Percentiles rank a stretch among this genome's conserved stretches.
Evolutionary conservation across 2,888 invertebrate genomes (phyloP).

Genomic region (Gasteruption jaculator): DNA sequence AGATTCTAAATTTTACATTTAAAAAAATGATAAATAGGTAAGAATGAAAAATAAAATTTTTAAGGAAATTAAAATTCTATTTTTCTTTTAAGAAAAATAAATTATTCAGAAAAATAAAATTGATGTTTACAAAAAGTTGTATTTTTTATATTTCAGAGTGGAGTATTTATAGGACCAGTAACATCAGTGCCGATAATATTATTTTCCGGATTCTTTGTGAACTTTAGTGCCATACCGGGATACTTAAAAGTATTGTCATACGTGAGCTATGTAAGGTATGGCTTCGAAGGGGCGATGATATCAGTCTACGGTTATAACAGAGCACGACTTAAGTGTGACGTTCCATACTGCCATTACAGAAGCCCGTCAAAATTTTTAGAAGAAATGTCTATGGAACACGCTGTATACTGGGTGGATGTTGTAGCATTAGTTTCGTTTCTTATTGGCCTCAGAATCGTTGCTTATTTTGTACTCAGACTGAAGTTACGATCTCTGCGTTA

Average conservation of each 20-base stretch:
- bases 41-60: no score
- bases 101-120: no score
- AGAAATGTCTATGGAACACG: constrained; percentile 77
- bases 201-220: constrained; percentile 93
- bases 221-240: constrained; percentile 83
- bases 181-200: constrained; percentile 87
- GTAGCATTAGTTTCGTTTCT: constrained; percentile 78
- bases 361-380: constrained; percentile 78
- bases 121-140: neutral
- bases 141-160: constrained; percentile 51
- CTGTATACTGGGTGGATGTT: constrained; percentile 76
- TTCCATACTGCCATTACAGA: constrained; percentile 79
- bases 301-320: constrained; percentile 87
- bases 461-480: constrained; percentile 79
- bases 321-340: constrained; percentile 75
- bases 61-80: no score
- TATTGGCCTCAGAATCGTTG: constrained; percentile 70
- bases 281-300: constrained; percentile 89
- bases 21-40: no score
- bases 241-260: constrained; percentile 89
- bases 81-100: no score
- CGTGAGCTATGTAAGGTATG: constrained; percentile 85
- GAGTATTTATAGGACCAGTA: constrained; percentile 76
- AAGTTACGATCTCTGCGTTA: constrained; percentile 60
- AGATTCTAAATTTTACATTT: no score